Base-by-base conservation (phyloP, 2,113 vertebrate genomes). In the Rafetus swinhoei region DNA sequence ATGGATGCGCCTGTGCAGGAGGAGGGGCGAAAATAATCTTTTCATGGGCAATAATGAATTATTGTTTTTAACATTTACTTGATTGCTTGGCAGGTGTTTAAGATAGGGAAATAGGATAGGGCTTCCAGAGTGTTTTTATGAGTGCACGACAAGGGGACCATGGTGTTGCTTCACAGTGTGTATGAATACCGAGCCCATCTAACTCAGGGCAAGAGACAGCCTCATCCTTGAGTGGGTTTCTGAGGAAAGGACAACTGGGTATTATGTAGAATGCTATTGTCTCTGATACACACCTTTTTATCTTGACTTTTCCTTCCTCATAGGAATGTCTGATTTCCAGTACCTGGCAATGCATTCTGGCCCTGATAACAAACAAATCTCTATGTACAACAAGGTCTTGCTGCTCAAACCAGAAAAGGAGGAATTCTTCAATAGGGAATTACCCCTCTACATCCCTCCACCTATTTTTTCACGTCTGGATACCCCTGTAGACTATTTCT, bases 401-500 rank as follows among this genome's bases (percentile, higher is more conserved):
- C 97, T 99, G 93, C 97, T 97, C 55, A 98, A 98, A 90, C 98
- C 98, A 0, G 98, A 99, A 96, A 99, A 98, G 93, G 98, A 99
- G 59, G 98, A 98, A 1, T 99, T 99, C 96, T 99, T 99, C 92
- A 98, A 99, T 25, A 97, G 96, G 74, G 98, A 98, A 1, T 93
- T 99, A 84, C 99, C 99, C 0, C 98, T 99, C 50, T 99, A 99
- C 90, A 98, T 99, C 13, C 99, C 99, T 0, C 99, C 99, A 0
- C 98, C 99, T 6, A 99, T 99, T 93, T 99, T 99, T 97, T 99
- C 99, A 16, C 99, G 99, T 3, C 98, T 99, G 69, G 99, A 99
- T 95, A 98, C 94, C 25, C 98, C 99, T 0, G 97, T 99, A 84
- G 99, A 99, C 93, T 99, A 99, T 95, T 99, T 96, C 95, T 99